A percentile compares a stretch with the other conserved stretches of the same genome.
Conservation (phyloP, 2,797 vertebrate genomes). For the Tokudaia tokunoshimensis region DNA sequence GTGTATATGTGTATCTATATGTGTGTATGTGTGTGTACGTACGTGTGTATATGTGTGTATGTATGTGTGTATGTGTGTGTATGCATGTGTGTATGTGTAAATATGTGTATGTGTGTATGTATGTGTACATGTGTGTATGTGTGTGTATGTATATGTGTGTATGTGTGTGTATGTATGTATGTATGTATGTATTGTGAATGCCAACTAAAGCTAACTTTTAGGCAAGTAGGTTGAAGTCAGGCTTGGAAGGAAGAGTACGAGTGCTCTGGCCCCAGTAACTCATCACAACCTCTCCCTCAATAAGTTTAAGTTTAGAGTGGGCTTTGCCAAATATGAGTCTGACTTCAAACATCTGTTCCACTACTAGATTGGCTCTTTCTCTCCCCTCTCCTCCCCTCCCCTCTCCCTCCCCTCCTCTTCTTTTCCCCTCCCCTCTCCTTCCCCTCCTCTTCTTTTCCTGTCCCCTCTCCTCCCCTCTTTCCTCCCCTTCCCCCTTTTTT, state of each 20-base stretch:
- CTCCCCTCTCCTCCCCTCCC: not conserved
- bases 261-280: not conserved
- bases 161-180: not conserved
- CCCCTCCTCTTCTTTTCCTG: not conserved
- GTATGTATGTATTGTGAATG: not conserved
- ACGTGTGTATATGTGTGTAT: too few species aligned
- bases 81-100: not conserved
- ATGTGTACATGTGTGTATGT: not conserved
- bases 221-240: not conserved
- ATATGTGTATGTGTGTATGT: not conserved
- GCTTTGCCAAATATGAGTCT: not conserved
- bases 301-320: not conserved
- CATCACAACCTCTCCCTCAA: not conserved
- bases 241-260: not conserved
- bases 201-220: not conserved
- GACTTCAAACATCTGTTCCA: not conserved
- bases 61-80: not conserved
- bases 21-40: not conserved
- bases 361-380: not conserved
- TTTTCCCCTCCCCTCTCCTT: rapidly evolving
- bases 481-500: rapidly evolving
- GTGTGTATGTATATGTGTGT: not conserved
- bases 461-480: rapidly evolving
- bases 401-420: too few species aligned
- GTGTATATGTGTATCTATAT: not conserved